Evolutionary conservation across 2,113 vertebrate species (phyloP).

Genomic region (Edolisoma coerulescens): DNA sequence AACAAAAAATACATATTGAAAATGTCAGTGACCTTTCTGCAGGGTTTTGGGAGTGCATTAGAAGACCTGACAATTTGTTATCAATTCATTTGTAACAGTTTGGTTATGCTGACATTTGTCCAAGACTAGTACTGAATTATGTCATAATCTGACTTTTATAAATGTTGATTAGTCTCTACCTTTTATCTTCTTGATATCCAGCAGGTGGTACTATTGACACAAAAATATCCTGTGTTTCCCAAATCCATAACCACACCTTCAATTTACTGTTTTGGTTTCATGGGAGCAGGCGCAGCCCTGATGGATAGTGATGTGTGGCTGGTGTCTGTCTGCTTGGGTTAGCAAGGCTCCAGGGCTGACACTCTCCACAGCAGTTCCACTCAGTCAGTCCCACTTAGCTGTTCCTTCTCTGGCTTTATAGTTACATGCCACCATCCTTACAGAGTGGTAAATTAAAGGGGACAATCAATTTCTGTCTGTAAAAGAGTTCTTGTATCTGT

Average conservation of each 20-base stretch:
- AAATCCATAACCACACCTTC: not conserved
- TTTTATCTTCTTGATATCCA: not conserved
- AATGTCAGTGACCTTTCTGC: not conserved
- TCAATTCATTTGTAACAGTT: accelerated
- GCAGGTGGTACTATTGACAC: slow-evolving; percentile 37
- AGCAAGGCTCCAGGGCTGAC: not conserved
- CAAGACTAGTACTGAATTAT: not conserved
- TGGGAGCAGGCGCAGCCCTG: not conserved
- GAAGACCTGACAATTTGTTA: not conserved
- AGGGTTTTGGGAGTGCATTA: not conserved
- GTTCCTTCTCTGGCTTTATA: not conserved
- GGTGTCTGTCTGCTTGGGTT: not conserved
- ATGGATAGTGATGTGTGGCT: accelerated
- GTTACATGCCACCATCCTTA: not conserved
- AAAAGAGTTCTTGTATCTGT: not conserved
- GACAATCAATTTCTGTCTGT: not conserved
- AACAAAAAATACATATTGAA: not conserved
- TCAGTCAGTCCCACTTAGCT: not conserved
- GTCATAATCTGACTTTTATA: not conserved
- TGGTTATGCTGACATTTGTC: not conserved
- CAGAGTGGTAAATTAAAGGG: not conserved
- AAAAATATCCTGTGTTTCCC: not conserved
- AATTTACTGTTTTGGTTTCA: not conserved
- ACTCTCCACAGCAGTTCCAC: not conserved
- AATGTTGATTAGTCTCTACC: not conserved